Evolutionary conservation across 2,113 vertebrate species (phyloP).

Genomic region (Spheniscus mendiculus): DNA sequence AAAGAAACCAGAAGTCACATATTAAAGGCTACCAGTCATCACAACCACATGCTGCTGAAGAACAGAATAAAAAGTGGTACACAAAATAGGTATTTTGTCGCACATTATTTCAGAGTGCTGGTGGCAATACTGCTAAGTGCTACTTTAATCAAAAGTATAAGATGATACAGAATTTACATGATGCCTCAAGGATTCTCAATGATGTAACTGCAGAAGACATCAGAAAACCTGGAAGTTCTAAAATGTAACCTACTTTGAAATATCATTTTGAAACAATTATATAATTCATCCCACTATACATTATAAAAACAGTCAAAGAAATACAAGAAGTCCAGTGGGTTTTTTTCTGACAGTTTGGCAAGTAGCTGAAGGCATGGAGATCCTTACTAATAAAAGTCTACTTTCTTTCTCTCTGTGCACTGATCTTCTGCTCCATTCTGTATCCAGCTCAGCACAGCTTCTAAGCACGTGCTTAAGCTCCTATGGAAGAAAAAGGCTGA

Average conservation of each 20-base stretch:
- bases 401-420: neutral
- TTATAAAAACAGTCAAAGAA: neutral
- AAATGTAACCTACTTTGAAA: neutral
- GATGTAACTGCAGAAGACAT: neutral
- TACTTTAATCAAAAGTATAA: neutral
- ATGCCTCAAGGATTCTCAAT: neutral
- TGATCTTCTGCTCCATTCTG: neutral
- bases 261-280: neutral
- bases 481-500: neutral
- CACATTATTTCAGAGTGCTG: constrained; percentile 22
- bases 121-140: neutral
- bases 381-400: neutral
- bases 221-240: neutral
- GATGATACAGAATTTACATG: neutral
- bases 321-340: neutral
- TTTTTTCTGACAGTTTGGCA: neutral
- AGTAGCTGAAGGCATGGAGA: neutral
- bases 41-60: neutral
- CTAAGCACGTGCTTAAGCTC: neutral
- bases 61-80: neutral
- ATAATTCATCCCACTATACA: neutral
- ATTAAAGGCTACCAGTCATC: neutral
- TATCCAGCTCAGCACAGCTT: neutral
- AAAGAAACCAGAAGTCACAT: neutral
- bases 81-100: neutral